Percentiles rank a stretch among this genome's conserved stretches.
Evolutionary conservation across 2,888 invertebrate genomes (phyloP).

Genomic region (Celastrina argiolus): DNA sequence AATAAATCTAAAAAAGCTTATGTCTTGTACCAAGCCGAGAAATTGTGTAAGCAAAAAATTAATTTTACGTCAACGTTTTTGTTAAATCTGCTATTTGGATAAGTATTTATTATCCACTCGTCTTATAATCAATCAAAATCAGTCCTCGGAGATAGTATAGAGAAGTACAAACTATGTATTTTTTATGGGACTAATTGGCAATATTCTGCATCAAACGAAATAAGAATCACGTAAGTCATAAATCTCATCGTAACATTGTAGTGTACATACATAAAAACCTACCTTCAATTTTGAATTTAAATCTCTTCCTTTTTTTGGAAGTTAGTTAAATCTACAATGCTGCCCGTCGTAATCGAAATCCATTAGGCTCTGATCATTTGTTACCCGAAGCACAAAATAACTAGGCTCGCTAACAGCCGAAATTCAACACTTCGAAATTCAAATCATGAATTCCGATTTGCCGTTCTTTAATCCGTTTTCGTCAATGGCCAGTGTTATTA

Average conservation of each 20-base stretch:
- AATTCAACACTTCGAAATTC: conserved; percentile 6
- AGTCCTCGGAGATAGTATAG: no score
- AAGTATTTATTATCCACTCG: no score
- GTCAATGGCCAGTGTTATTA: not conserved
- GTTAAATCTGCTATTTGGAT: conserved; percentile 34
- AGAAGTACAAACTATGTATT: no score
- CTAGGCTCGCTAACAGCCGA: conserved; percentile 1
- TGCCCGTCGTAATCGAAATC: not conserved
- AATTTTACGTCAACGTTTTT: conserved; percentile 51
- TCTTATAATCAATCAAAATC: no score
- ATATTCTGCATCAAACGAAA: no score
- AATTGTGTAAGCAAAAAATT: conserved; percentile 61
- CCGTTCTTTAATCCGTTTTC: not conserved
- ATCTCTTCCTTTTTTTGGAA: no score
- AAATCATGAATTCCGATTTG: conserved; percentile 8
- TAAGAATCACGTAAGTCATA: no score
- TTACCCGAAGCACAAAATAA: conserved; percentile 12
- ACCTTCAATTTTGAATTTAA: no score
- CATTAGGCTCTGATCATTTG: conserved; percentile 3
- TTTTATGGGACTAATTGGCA: no score
- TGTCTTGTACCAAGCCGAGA: conserved; percentile 34
- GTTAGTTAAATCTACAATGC: not conserved
- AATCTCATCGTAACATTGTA: no score
- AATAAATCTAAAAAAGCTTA: not conserved
- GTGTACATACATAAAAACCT: no score